These are phyloP conservation scores for Watsonalla binaria DNA, from an alignment of 2,888 invertebrate species.

Conservation along the genomic window DNA sequence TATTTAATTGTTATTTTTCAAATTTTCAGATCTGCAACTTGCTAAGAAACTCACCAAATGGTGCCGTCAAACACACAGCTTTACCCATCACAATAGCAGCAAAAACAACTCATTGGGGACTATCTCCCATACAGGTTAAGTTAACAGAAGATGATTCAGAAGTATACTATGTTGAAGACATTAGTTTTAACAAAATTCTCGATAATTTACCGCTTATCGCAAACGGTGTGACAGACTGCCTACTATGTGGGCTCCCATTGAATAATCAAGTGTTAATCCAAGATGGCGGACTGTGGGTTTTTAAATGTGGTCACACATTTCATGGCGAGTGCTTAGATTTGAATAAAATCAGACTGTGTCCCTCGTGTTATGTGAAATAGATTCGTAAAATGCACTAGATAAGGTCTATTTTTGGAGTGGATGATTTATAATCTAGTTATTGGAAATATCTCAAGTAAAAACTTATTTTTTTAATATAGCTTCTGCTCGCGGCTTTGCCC, in stretches of 20 bases:
- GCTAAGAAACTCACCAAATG: slow-evolving; percentile 45
- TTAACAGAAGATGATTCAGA: slow-evolving; percentile 11
- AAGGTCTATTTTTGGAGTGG: too few species aligned
- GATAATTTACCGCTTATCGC: slow-evolving; percentile 37
- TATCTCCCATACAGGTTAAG: slow-evolving; percentile 36
- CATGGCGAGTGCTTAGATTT: slow-evolving; percentile 80
- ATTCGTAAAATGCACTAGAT: too few species aligned
- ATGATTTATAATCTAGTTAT: too few species aligned
- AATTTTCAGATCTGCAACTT: slow-evolving; percentile 57
- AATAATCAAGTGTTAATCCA: slow-evolving; percentile 78
- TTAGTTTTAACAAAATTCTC: slow-evolving; percentile 39
- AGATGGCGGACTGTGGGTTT: slow-evolving; percentile 80
- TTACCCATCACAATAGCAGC: slow-evolving; percentile 63
- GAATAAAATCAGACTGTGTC: slow-evolving; percentile 72
- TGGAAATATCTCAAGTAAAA: too few species aligned
- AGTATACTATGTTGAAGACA: slow-evolving; percentile 20
- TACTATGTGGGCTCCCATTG: slow-evolving; percentile 79
- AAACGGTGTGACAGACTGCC: slow-evolving; percentile 56
- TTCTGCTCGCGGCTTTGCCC: too few species aligned
- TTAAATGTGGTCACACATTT: slow-evolving; percentile 81
- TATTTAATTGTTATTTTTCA: slow-evolving; percentile 1
- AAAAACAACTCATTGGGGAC: slow-evolving; percentile 74
- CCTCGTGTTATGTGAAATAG: slow-evolving; percentile 37
- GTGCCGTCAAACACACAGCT: slow-evolving; percentile 56
- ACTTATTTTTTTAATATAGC: too few species aligned